Percentiles rank a stretch among this genome's conserved stretches.
Evolutionary conservation across 1,140 invertebrate species (phyloP).

Genomic region (Formica exsecta): DNA sequence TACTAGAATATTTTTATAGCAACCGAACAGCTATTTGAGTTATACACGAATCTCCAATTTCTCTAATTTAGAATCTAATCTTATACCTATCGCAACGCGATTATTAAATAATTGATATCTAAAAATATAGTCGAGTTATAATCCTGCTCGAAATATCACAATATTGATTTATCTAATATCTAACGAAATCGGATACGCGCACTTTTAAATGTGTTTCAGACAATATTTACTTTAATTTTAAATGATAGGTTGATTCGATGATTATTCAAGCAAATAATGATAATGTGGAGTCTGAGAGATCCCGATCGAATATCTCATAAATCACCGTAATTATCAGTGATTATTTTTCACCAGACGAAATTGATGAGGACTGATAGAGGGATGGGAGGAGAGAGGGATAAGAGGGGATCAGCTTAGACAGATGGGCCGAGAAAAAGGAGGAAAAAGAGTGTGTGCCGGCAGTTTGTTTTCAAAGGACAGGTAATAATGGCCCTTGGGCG

Average conservation of each 20-base stretch:
- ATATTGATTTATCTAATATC: not conserved
- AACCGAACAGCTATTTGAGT: not conserved
- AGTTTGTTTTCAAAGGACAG: conserved; percentile 81
- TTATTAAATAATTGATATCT: too few relatives aligned
- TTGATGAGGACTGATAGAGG: not conserved
- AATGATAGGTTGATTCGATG: not conserved
- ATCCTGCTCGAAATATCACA: not conserved
- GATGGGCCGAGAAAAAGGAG: not conserved
- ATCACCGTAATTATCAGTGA: conserved; percentile 49
- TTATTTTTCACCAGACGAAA: conserved; percentile 21
- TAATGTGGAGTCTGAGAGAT: not conserved
- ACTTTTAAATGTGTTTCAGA: not conserved
- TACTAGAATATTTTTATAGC: not conserved
- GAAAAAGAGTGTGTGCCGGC: conserved; percentile 48
- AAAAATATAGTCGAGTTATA: too few relatives aligned
- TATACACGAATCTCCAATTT: too few relatives aligned
- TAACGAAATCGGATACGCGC: not conserved
- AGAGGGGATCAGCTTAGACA: conserved; percentile 14
- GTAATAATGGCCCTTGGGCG: conserved; percentile 77
- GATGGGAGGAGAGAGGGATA: not conserved
- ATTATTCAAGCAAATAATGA: not conserved
- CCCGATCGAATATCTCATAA: conserved; percentile 38
- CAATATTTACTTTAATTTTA: not conserved
- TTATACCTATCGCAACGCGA: too few relatives aligned
- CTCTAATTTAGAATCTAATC: too few relatives aligned